These are phyloP conservation scores for Mungos mungo DNA, from an alignment of 2,113 vertebrate species.

Conservation along the genomic window DNA sequence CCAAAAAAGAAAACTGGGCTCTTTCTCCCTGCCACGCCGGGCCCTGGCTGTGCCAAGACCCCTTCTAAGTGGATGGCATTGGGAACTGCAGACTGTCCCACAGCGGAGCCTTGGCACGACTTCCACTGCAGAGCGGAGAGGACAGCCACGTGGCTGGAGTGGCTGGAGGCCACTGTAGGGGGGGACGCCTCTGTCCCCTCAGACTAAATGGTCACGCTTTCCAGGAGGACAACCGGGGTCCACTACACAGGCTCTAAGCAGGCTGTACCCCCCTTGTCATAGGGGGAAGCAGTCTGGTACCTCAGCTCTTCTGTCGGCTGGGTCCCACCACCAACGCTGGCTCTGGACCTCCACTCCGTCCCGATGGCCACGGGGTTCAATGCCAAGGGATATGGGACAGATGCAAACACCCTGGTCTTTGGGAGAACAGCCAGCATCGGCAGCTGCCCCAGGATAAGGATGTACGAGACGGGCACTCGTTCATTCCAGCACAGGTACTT, in stretches of 20 bases:
- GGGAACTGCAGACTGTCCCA: neutral
- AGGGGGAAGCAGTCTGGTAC: neutral
- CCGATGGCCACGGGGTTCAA: accelerated
- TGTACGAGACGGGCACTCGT: accelerated
- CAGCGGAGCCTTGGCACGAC: neutral
- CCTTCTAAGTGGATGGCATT: neutral
- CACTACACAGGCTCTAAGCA: neutral
- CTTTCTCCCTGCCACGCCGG: neutral
- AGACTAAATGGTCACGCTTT: neutral
- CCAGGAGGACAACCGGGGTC: neutral
- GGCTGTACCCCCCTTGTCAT: neutral
- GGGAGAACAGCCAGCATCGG: neutral
- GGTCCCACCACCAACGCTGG: neutral
- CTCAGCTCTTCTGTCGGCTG: accelerated
- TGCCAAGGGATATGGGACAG: neutral
- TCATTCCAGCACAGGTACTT: neutral
- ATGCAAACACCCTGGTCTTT: neutral
- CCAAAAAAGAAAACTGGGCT: neutral
- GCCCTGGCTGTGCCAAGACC: neutral
- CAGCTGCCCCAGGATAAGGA: neutral
- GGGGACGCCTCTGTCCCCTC: neutral
- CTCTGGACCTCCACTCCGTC: neutral
- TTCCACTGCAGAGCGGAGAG: neutral
- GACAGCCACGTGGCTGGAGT: neutral
- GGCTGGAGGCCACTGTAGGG: neutral